A percentile compares a stretch with the other conserved stretches of the same genome.
These are phyloP conservation scores for Grammomys surdaster DNA, from an alignment of 2,113 vertebrate species.

Conservation along the genomic window DNA sequence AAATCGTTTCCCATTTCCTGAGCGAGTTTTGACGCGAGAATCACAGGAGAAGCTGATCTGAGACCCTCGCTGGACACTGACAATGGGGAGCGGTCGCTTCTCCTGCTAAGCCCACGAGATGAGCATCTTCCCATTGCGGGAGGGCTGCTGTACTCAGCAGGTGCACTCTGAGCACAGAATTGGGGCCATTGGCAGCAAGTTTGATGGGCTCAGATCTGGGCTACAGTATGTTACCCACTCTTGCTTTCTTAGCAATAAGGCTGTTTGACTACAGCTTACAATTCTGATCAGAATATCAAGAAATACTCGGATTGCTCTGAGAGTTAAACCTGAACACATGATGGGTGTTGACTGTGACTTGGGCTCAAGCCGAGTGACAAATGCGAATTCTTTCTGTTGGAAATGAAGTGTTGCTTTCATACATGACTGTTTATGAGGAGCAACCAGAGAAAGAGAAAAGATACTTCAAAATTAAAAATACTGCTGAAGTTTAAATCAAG, in stretches of 20 bases:
- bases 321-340: not conserved
- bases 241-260: conserved; percentile 10
- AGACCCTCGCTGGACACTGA: not conserved
- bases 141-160: not conserved
- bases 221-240: not conserved
- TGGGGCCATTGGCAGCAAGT: not conserved
- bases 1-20: not conserved
- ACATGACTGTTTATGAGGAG: not conserved
- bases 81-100: no score
- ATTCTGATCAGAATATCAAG: conserved; percentile 17
- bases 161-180: not conserved
- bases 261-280: not conserved
- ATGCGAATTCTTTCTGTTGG: conserved; percentile 2
- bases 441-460: conserved; percentile 27
- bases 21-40: not conserved
- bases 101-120: not conserved
- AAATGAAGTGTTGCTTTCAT: not conserved
- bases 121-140: no score
- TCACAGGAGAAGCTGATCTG: not conserved
- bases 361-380: not conserved
- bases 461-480: conserved; percentile 22
- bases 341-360: not conserved
- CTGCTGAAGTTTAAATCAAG: not conserved
- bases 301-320: not conserved
- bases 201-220: not conserved